Evolutionary conservation across 2,888 invertebrate species (phyloP), one percentile per base, ranked within the genome.

Genomic region (Dysmachus trigonus): DNA sequence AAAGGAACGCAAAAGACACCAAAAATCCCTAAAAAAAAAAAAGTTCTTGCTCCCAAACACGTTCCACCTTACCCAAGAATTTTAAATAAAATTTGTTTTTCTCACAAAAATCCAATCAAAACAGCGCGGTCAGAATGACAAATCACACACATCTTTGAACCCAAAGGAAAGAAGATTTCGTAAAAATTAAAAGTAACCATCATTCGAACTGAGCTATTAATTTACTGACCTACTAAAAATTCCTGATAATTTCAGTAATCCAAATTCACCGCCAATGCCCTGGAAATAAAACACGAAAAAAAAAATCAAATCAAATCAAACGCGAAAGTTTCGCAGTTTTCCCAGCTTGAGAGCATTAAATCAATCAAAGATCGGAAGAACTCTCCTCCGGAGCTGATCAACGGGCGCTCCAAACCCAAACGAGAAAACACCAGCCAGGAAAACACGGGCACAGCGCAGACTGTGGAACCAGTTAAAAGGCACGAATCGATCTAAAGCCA

Each of bases 181-280:
- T 47, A n/a, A 38, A 76, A 76, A 76, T 35, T 35, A 76, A 76
- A 38, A 76, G 76, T 76, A 35, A n/a, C 38, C 76, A 35, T 76
- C 38, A 7, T 22, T 76, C 13, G 47, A 30, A 41, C 15, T 22
- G 47, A 6, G 30, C 77, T 27, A 47, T 47, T 47, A 77, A 77
- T 77, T 47, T 77, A 77, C 47, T 77, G 77, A 77, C 77, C 77
- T 22, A 77, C 27, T 47, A 77, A 77, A 27, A 41, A 77, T 47
- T 77, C 27, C 13, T 47, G 47, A 41, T 77, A 47, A 77, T 77
- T 77, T 47, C 30, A 77, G 77, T 77, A 77, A 77, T 77, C 77
- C 27, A 77, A 41, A 77, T 77, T 77, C 27, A 38, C 47, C 30
- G 15, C 22, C 62, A 10, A 22, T 62, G 27, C 62, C 27, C 62